These are phyloP conservation scores for Papilio demoleus DNA, from an alignment of 2,888 invertebrate species.

Conservation along the genomic window DNA sequence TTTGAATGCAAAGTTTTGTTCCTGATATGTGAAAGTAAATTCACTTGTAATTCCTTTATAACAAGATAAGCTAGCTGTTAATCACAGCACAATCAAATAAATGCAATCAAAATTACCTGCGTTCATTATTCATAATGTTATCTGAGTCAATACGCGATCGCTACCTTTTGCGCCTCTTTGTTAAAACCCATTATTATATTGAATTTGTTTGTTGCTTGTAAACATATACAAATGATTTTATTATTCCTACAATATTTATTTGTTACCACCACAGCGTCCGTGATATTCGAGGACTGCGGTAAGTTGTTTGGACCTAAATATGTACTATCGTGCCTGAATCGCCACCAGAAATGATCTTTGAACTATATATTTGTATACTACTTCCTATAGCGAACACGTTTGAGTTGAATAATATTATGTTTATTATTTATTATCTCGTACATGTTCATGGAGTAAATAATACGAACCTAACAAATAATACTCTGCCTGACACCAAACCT, in stretches of 20 bases:
- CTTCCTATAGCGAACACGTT: slow-evolving; percentile 4
- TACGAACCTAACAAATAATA: background rate
- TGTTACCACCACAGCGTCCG: slow-evolving; percentile 53
- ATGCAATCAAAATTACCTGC: slow-evolving; percentile 53
- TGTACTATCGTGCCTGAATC: background rate
- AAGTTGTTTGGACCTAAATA: slow-evolving; percentile 48
- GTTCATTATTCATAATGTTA: slow-evolving; percentile 53
- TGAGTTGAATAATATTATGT: background rate
- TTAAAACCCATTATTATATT: slow-evolving; percentile 43
- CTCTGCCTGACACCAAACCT: no score
- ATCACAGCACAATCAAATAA: slow-evolving; percentile 47
- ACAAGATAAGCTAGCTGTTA: slow-evolving; percentile 32
- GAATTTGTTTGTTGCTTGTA: slow-evolving; percentile 38
- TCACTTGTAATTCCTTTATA: slow-evolving; percentile 31
- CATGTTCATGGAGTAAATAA: background rate
- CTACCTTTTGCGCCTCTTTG: slow-evolving; percentile 37
- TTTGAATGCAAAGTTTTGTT: slow-evolving; percentile 4
- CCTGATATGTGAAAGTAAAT: slow-evolving; percentile 15
- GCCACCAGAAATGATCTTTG: slow-evolving; percentile 13
- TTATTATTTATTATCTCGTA: background rate
- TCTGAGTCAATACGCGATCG: slow-evolving; percentile 61
- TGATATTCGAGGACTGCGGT: slow-evolving; percentile 73
- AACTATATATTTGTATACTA: slow-evolving; percentile 1
- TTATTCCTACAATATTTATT: slow-evolving; percentile 51
- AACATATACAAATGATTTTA: slow-evolving; percentile 54